A percentile compares a stretch with the other conserved stretches of the same genome.
Conservation (phyloP, 2,888 invertebrate genomes). For the Trissolcus brochymenae region DNA sequence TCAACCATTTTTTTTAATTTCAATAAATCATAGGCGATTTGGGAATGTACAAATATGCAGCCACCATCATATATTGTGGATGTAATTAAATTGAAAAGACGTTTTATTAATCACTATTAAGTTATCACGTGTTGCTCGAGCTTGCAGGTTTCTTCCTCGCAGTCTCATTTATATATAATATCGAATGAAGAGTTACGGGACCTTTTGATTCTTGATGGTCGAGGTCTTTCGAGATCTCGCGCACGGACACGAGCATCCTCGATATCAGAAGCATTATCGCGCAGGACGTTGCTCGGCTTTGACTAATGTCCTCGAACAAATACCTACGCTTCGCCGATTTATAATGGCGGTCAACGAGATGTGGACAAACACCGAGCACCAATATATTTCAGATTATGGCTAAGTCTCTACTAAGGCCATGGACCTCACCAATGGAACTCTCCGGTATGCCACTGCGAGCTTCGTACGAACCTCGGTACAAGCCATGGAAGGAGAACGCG, state of each 20-base stretch:
- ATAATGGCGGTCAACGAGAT: constrained; percentile 76
- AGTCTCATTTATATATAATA: constrained; percentile 46
- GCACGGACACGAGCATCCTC: constrained; percentile 61
- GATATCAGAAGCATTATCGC: constrained; percentile 76
- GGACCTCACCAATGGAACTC: constrained; percentile 51
- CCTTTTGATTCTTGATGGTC: constrained; percentile 56
- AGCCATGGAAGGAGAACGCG: constrained; percentile 57
- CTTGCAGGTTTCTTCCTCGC: constrained; percentile 38
- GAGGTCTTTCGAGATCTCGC: constrained; percentile 48
- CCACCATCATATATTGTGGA: background rate
- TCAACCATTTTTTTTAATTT: background rate
- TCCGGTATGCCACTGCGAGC: constrained; percentile 58
- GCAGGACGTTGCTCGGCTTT: constrained; percentile 74
- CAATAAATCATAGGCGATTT: background rate
- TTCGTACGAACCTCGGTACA: constrained; percentile 56
- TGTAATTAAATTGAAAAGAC: constrained; percentile 40
- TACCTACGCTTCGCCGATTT: constrained; percentile 76
- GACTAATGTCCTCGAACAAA: constrained; percentile 76
- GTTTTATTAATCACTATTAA: constrained; percentile 53
- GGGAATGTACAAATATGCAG: background rate
- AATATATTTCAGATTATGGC: constrained; percentile 76
- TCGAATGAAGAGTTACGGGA: constrained; percentile 58
- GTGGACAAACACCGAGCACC: constrained; percentile 76
- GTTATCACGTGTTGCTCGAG: constrained; percentile 45
- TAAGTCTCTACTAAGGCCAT: constrained; percentile 63